These are phyloP conservation scores for Stenotaenia linearis DNA, from an alignment of 2,888 invertebrate genomes.

Conservation along the genomic window DNA sequence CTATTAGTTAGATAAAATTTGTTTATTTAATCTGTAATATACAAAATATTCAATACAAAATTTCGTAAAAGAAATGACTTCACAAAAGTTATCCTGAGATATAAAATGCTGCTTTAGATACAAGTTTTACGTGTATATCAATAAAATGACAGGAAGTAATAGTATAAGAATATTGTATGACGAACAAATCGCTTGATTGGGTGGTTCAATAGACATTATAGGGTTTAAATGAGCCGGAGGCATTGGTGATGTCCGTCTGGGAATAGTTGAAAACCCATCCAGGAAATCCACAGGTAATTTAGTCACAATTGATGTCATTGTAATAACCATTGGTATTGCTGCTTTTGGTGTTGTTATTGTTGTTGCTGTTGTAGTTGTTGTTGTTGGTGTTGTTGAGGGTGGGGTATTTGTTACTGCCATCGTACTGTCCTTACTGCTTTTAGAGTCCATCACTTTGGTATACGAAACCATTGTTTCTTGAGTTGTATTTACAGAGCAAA, in stretches of 20 bases:
- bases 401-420: not conserved
- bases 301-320: not conserved
- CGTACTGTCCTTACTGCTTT: not conserved
- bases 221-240: not conserved
- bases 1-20: not conserved
- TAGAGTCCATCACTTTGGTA: slow-evolving; percentile 2
- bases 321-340: not conserved
- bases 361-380: not conserved
- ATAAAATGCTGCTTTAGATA: not conserved
- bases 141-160: not conserved
- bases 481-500: slow-evolving; percentile 3
- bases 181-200: not conserved
- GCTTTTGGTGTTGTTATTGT: not conserved
- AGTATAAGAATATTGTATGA: not conserved
- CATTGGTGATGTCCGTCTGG: not conserved
- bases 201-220: not conserved
- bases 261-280: not conserved
- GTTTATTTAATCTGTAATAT: not conserved
- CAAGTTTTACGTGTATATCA: not conserved
- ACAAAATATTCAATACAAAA: not conserved
- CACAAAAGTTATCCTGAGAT: not conserved
- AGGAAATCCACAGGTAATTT: not conserved
- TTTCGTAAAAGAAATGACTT: not conserved
- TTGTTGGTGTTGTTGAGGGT: not conserved
- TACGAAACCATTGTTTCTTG: slow-evolving; percentile 1